Percentiles rank a stretch among this genome's conserved stretches.
Conservation (phyloP, 2,113 vertebrate species). For the Bujurquina vittata region DNA sequence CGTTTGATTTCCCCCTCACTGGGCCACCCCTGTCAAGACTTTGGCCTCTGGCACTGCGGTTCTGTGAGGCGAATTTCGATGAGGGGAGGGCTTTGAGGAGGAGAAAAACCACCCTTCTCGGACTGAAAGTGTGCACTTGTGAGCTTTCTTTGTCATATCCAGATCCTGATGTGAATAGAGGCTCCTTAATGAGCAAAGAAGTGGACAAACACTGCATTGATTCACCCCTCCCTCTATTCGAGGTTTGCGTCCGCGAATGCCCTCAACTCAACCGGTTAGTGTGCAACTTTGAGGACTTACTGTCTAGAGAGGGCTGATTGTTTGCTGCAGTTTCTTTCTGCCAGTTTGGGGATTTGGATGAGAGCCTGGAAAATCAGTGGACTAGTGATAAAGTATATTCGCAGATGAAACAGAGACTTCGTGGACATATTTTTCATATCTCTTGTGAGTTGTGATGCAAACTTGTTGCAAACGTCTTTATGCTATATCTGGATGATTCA, state of each 20-base stretch:
- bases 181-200: conserved; percentile 74
- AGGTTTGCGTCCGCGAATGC: conserved; percentile 52
- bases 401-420: background rate
- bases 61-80: conserved; percentile 85
- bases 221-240: conserved; percentile 39
- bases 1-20: conserved; percentile 74
- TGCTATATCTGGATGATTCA: background rate
- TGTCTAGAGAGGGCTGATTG: conserved; percentile 12
- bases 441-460: background rate
- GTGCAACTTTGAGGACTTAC: conserved; percentile 43
- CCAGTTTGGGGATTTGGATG: background rate
- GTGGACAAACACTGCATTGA: conserved; percentile 80
- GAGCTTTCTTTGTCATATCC: conserved; percentile 77
- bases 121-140: conserved; percentile 78
- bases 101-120: conserved; percentile 78
- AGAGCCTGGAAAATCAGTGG: background rate
- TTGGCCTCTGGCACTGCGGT: conserved; percentile 73
- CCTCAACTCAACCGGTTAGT: conserved; percentile 51
- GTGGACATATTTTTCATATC: background rate
- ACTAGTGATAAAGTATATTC: background rate
- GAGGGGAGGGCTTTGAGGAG: conserved; percentile 77
- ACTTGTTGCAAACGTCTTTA: background rate
- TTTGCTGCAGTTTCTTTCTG: background rate
- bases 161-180: conserved; percentile 71
- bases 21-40: conserved; percentile 73